phyloP scores from a whole-genome alignment of 2,888 invertebrate genomes.

The Xestia ashworthii region DNA sequence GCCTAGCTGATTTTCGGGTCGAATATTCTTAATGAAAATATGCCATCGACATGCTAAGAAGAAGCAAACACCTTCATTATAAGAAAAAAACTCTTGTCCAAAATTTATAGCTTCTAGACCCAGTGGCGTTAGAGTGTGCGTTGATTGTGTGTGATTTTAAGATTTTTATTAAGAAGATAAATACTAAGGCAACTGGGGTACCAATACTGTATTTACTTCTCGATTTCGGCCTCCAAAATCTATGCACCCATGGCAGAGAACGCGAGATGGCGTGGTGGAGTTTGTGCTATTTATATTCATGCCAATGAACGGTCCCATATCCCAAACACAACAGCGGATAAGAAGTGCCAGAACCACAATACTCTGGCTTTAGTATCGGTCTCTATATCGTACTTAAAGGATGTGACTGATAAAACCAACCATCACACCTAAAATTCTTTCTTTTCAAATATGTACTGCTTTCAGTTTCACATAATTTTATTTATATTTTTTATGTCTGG shows the following conservation, averaged over 20 bases:
- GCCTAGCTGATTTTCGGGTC: not conserved
- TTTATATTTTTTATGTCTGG: slow-evolving; percentile 67
- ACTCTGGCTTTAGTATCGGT: not conserved
- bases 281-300: not conserved
- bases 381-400: not conserved
- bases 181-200: too few relatives aligned
- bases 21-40: not conserved
- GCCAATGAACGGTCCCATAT: not conserved
- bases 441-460: slow-evolving; percentile 25
- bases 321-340: not conserved
- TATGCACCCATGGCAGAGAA: not conserved
- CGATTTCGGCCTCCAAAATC: not conserved
- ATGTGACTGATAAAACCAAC: not conserved
- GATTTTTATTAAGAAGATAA: not conserved
- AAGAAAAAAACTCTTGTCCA: not conserved
- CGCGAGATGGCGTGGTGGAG: too few relatives aligned
- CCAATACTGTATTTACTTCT: not conserved
- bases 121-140: not conserved
- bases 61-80: not conserved
- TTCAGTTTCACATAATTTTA: slow-evolving; percentile 40
- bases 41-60: not conserved
- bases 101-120: not conserved
- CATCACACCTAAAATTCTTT: slow-evolving; percentile 1
- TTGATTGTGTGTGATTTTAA: not conserved
- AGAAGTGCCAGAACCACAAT: not conserved